Percentiles rank a stretch among this genome's conserved stretches.
Evolutionary conservation across 2,113 vertebrate species (phyloP).

Genomic region (Hyperopisus bebe): DNA sequence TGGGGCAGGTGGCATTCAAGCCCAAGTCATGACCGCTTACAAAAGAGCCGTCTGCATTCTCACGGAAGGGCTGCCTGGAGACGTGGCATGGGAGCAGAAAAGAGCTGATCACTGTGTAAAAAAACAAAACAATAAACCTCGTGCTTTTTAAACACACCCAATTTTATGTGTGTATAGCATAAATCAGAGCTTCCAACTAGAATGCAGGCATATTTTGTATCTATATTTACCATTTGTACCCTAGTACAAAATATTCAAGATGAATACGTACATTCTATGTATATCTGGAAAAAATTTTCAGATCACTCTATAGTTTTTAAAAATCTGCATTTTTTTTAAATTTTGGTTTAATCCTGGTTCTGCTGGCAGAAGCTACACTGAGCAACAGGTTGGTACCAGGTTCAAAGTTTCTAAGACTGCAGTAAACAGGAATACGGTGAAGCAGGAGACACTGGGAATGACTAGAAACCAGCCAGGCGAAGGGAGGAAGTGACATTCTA

Average conservation of each 20-base stretch:
- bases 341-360: too few relatives aligned
- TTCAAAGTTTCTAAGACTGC: too few relatives aligned
- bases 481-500: too few relatives aligned
- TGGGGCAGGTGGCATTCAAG: neutral
- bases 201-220: neutral
- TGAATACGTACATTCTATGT: neutral
- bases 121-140: neutral
- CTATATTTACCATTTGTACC: neutral
- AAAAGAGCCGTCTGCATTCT: neutral
- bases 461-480: too few relatives aligned
- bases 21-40: neutral
- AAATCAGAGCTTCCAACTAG: neutral
- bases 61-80: neutral
- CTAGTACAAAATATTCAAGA: neutral
- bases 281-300: too few relatives aligned
- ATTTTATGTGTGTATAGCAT: neutral
- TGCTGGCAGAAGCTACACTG: too few relatives aligned
- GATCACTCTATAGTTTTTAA: too few relatives aligned
- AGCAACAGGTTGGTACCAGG: too few relatives aligned
- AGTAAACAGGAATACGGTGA: too few relatives aligned
- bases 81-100: neutral
- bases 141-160: neutral
- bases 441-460: too few relatives aligned
- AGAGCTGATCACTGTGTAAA: neutral
- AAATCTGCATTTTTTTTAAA: too few relatives aligned